phyloP scores from a whole-genome alignment of 2,888 invertebrate genomes.

The Epinotia bilunana region DNA sequence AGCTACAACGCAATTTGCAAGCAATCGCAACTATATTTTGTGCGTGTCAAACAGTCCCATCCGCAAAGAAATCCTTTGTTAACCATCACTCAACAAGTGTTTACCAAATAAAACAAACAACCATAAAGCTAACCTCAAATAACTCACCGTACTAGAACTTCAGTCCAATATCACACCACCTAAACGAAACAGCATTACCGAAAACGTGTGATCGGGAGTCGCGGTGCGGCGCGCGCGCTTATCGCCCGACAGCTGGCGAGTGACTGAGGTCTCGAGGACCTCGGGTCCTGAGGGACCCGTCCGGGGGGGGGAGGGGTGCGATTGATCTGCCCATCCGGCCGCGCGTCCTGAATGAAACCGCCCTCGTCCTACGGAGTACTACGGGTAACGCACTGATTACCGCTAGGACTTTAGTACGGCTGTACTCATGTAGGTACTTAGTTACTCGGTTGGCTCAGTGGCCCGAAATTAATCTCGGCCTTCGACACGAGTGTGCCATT shows the following conservation, averaged over 20 bases:
- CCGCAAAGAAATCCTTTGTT: conserved; percentile 24
- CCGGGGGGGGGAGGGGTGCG: conserved; percentile 60
- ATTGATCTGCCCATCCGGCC: conserved; percentile 79
- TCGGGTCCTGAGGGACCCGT: conserved; percentile 53
- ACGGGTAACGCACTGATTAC: conserved; percentile 9
- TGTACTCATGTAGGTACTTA: background rate
- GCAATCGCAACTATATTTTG: background rate
- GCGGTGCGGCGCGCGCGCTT: conserved; percentile 56
- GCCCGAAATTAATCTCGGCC: too few species aligned
- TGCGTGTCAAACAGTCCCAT: conserved; percentile 1
- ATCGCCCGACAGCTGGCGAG: conserved; percentile 59
- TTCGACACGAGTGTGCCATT: too few species aligned
- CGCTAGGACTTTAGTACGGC: background rate
- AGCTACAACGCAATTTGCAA: background rate
- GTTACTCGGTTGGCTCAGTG: too few species aligned
- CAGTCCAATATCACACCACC: conserved; percentile 60
- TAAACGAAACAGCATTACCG: conserved; percentile 71
- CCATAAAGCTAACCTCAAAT: background rate
- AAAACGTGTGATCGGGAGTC: conserved; percentile 55
- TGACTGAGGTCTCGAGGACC: conserved; percentile 61
- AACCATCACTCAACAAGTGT: conserved; percentile 38
- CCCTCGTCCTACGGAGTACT: conserved; percentile 56
- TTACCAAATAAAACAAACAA: conserved; percentile 23
- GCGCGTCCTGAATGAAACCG: conserved; percentile 71
- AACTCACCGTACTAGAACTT: conserved; percentile 62